phyloP scores from a whole-genome alignment of 2,888 invertebrate genomes.

The Perdita meconis region DNA sequence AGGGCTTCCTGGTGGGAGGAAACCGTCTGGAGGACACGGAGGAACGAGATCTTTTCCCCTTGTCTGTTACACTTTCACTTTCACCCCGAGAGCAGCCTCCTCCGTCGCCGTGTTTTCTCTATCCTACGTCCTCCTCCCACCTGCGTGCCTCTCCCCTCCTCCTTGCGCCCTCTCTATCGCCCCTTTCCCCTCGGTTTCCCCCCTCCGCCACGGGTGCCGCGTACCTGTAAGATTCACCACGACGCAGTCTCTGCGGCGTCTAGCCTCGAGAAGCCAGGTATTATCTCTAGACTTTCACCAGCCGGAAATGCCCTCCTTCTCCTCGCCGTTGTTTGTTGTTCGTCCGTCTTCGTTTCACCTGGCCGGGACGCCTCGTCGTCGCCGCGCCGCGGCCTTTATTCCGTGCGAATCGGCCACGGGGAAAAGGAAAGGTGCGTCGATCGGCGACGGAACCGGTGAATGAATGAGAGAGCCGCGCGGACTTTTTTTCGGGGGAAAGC shows the following conservation, averaged over 20 bases:
- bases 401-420: slow-evolving; percentile 4
- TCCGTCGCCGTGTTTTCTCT: slow-evolving; percentile 53
- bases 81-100: slow-evolving; percentile 65
- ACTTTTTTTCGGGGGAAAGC: no score
- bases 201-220: no score
- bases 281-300: slow-evolving; percentile 78
- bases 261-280: slow-evolving; percentile 74
- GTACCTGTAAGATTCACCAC: slow-evolving; percentile 63
- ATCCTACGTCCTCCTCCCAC: slow-evolving; percentile 24
- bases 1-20: slow-evolving; percentile 59
- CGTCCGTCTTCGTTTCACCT: slow-evolving; percentile 43
- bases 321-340: slow-evolving; percentile 61
- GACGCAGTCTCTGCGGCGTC: slow-evolving; percentile 79
- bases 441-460: not conserved
- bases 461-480: no score
- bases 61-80: slow-evolving; percentile 77
- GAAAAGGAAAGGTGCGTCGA: not conserved
- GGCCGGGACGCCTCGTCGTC: not conserved
- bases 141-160: not conserved
- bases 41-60: slow-evolving; percentile 68
- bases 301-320: slow-evolving; percentile 70
- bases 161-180: slow-evolving; percentile 4
- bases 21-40: slow-evolving; percentile 57
- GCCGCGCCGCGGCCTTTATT: slow-evolving; percentile 10
- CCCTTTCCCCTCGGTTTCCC: slow-evolving; percentile 6